Evolutionary conservation across 2,888 invertebrate genomes (phyloP).

Genomic region (Drosophila rubida): DNA sequence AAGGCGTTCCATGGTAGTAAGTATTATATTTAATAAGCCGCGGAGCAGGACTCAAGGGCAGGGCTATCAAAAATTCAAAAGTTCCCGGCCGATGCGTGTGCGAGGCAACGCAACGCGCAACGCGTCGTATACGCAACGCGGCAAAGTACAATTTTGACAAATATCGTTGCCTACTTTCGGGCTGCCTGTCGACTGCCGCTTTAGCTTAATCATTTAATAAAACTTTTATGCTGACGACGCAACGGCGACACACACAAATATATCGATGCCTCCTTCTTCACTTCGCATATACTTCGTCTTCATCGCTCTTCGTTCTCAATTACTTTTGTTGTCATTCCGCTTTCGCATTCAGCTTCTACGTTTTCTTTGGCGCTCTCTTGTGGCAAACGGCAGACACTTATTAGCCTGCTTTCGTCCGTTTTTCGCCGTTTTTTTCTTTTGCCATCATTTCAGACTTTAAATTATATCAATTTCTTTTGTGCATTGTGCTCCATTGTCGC

Average conservation of each 20-base stretch:
- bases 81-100: slow-evolving; percentile 31
- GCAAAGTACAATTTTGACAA: slow-evolving; percentile 57
- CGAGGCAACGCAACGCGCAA: background rate
- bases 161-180: slow-evolving; percentile 59
- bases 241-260: slow-evolving; percentile 16
- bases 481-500: slow-evolving; percentile 35
- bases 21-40: slow-evolving; percentile 71
- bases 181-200: slow-evolving; percentile 41
- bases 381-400: slow-evolving; percentile 50
- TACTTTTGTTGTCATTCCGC: slow-evolving; percentile 55
- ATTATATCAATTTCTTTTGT: slow-evolving; percentile 62
- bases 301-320: slow-evolving; percentile 40
- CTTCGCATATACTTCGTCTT: background rate
- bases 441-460: slow-evolving; percentile 31
- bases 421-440: slow-evolving; percentile 14
- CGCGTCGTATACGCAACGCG: slow-evolving; percentile 28
- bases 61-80: slow-evolving; percentile 74
- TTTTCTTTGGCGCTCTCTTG: slow-evolving; percentile 26
- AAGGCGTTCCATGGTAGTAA: slow-evolving; percentile 41
- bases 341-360: slow-evolving; percentile 12
- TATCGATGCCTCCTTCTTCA: slow-evolving; percentile 25
- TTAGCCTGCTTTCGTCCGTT: slow-evolving; percentile 41
- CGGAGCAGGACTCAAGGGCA: slow-evolving; percentile 44
- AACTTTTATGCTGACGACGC: slow-evolving; percentile 72
- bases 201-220: slow-evolving; percentile 78